phyloP scores from a whole-genome alignment of 2,113 vertebrate species.

The Paedocypris sp. region DNA sequence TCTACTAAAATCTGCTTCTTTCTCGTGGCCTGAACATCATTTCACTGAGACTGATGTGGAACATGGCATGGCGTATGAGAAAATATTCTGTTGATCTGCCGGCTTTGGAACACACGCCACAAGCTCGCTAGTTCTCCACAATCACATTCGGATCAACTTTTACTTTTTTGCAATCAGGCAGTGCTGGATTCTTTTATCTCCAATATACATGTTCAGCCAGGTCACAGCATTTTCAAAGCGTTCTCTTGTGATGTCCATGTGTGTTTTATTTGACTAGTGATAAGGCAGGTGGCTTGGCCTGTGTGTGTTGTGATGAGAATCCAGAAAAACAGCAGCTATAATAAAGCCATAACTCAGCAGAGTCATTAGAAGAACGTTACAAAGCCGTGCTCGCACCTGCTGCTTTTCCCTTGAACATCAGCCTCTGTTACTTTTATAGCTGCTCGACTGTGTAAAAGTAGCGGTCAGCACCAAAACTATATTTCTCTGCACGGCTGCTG shows the following conservation, averaged over 20 bases:
- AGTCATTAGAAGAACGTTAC: constrained; percentile 50
- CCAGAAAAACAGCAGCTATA: constrained; percentile 39
- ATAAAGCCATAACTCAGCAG: constrained; percentile 62
- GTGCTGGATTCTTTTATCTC: too few relatives aligned
- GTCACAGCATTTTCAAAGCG: constrained; percentile 30
- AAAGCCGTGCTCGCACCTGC: constrained; percentile 51
- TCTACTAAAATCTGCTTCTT: constrained; percentile 50
- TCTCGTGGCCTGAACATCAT: not conserved
- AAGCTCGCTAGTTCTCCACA: too few relatives aligned
- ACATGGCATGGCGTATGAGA: too few relatives aligned
- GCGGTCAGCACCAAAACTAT: too few relatives aligned
- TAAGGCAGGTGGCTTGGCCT: constrained; percentile 61
- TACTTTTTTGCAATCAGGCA: too few relatives aligned
- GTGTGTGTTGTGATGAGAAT: constrained; percentile 47
- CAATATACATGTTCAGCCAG: constrained; percentile 28
- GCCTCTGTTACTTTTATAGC: constrained; percentile 42
- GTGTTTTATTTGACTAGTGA: constrained; percentile 48
- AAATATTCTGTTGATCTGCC: too few relatives aligned
- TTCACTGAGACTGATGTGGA: not conserved
- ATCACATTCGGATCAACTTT: too few relatives aligned
- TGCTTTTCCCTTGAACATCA: constrained; percentile 56
- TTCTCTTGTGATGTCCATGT: constrained; percentile 26
- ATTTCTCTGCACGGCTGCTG: too few relatives aligned
- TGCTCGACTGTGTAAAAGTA: too few relatives aligned
- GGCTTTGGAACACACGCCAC: too few relatives aligned